These are phyloP conservation scores for Drosophila leonis DNA, from an alignment of 2,888 invertebrate species.

Conservation along the genomic window DNA sequence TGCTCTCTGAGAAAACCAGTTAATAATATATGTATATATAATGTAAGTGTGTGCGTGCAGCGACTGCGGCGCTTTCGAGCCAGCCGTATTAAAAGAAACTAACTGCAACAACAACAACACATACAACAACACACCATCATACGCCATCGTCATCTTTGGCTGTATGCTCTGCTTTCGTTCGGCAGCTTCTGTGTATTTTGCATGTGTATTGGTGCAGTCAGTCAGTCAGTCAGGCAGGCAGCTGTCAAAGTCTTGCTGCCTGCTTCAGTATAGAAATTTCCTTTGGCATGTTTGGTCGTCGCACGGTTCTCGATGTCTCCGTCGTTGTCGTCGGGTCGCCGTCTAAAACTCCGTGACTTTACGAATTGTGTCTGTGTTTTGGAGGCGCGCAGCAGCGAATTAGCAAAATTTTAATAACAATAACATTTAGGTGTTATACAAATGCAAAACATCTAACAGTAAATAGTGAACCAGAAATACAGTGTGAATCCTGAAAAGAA, in stretches of 20 bases:
- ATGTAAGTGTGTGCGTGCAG: slow-evolving; percentile 15
- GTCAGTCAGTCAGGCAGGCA: slow-evolving; percentile 54
- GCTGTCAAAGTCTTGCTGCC: slow-evolving; percentile 54
- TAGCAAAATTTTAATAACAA: slow-evolving; percentile 40
- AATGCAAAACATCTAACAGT: slow-evolving; percentile 5
- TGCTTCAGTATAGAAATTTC: slow-evolving; percentile 81
- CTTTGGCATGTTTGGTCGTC: slow-evolving; percentile 78
- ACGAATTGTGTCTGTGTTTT: slow-evolving; percentile 41
- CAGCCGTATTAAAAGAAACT: slow-evolving; percentile 56
- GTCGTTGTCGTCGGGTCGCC: slow-evolving; percentile 39
- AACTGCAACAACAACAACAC: slow-evolving; percentile 45
- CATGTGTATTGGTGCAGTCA: slow-evolving; percentile 35
- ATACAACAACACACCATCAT: slow-evolving; percentile 29
- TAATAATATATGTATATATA: slow-evolving; percentile 23
- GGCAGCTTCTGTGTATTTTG: slow-evolving; percentile 57
- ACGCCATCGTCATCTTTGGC: slow-evolving; percentile 65
- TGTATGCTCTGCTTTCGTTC: slow-evolving; percentile 74
- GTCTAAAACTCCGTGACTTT: slow-evolving; percentile 39
- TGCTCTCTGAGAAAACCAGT: slow-evolving; percentile 58
- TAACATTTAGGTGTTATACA: slow-evolving; percentile 5
- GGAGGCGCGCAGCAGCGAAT: slow-evolving; percentile 47
- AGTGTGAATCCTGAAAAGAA: slow-evolving; percentile 22
- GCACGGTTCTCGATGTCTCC: slow-evolving; percentile 39
- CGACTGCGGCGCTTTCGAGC: slow-evolving; percentile 33
- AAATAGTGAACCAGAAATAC: not conserved